Percentiles rank a stretch among this genome's conserved stretches.
Evolutionary conservation across 2,797 vertebrate genomes (phyloP).

Genomic region (Chlorospingus flavigularis): DNA sequence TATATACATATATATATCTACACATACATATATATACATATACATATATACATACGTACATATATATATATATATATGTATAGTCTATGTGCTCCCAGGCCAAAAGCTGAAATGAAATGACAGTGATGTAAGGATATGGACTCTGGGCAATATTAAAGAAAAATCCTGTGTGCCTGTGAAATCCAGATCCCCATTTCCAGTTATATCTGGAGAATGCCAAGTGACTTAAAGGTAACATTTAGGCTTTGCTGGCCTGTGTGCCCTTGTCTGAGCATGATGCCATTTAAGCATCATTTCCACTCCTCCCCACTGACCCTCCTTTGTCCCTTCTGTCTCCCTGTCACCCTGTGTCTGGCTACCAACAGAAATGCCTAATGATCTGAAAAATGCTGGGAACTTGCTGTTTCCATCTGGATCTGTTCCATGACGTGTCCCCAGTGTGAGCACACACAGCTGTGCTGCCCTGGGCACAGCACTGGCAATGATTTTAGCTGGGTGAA

Average conservation of each 20-base stretch:
- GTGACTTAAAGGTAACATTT: background rate
- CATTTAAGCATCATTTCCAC: background rate
- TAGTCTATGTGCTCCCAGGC: background rate
- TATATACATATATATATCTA: too few relatives aligned
- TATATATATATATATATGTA: background rate
- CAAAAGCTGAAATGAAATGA: background rate
- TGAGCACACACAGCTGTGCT: background rate
- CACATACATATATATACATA: too few relatives aligned
- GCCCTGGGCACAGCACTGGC: rapidly evolving
- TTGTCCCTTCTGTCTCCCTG: background rate
- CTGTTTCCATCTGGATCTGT: background rate
- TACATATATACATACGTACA: too few relatives aligned
- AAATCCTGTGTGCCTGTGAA: background rate
- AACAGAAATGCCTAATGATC: background rate
- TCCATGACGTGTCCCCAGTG: background rate
- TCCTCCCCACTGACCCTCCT: rapidly evolving
- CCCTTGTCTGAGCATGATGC: background rate
- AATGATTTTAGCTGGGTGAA: background rate
- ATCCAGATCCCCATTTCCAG: background rate
- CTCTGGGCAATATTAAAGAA: background rate
- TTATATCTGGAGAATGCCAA: background rate
- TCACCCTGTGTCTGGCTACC: background rate
- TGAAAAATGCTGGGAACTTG: background rate
- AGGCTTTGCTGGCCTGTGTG: background rate
- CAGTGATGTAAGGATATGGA: background rate